Evolutionary conservation across 2,888 invertebrate genomes (phyloP), one percentile per base, ranked within the genome.

Genomic region (Tanypteryx hageni): DNA sequence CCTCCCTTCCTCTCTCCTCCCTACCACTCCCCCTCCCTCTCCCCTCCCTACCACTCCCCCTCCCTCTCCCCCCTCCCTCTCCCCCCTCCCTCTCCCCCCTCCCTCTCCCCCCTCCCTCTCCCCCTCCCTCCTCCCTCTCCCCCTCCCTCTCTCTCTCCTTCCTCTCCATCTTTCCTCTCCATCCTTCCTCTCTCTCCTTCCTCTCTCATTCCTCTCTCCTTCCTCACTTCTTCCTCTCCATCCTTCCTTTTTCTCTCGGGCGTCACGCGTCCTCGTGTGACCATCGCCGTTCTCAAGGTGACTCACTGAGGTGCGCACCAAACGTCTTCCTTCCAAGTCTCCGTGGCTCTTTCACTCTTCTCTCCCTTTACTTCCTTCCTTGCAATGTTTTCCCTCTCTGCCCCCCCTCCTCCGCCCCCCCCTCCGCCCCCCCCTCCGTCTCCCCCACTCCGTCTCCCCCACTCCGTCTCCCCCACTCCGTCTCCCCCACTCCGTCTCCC

Each of bases 221-320:
- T n/a, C 82, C 82, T 44, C 8, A 10, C 7, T 44, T 44, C 10
- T 14, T 44, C 82, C 31, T n/a, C 13, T 18, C 14, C 31, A 0
- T 31, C 31, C 11, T 16, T 82, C n/a, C 18, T 64, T 82, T 10
- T 18, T 31, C 16, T 82, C 44, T 44, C 31, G 44, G 82, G 82
- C 82, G 82, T 82, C 82, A 31, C 16, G 82, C 82, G 82, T 82
- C 82, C 82, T 82, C 82, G 82, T 16, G 14, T 82, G 82, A 82
- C 82, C 82, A 27, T 8, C 82, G 82, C 31, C 31, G n/a, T 82
- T 44, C 27, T 31, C 82, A 82, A 82, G 82, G 82, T 82, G 82
- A 82, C 82, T 82, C 31, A 82, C 82, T 82, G 82, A 44, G n/a
- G 76, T 44, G 31, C 82, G 82, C 16, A 31, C 27, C 31, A 14